A percentile compares a stretch with the other conserved stretches of the same genome.
These are phyloP conservation scores for Sanderia malayensis DNA, from an alignment of 30 jellyfish, hydroid and myxozoan species.

Conservation along the genomic window DNA sequence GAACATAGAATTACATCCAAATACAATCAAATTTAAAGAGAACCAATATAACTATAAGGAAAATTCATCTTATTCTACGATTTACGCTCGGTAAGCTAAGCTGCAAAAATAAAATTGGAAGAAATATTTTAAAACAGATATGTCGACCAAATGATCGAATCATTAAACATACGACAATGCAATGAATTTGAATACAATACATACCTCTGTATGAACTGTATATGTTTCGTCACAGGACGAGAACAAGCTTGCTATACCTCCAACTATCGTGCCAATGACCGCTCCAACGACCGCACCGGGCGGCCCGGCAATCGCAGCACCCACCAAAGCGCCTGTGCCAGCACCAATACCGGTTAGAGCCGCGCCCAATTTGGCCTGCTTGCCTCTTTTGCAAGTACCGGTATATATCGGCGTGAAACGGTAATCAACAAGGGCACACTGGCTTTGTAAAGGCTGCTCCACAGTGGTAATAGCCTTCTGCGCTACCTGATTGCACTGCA, in stretches of 20 bases:
- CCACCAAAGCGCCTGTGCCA: slow-evolving; percentile 34
- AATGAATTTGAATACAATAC: neutral
- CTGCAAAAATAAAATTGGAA: neutral
- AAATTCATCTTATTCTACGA: neutral
- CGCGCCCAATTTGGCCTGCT: slow-evolving; percentile 21
- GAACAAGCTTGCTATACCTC: slow-evolving; percentile 39
- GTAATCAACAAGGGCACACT: slow-evolving; percentile 34
- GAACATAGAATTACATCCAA: too few relatives aligned
- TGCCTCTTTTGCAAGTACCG: slow-evolving; percentile 60
- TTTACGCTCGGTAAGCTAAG: neutral
- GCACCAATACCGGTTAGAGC: slow-evolving; percentile 61
- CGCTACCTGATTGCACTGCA: slow-evolving; percentile 26
- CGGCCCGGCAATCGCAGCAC: slow-evolving; percentile 17
- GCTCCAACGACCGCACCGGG: slow-evolving; percentile 55
- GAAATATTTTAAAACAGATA: neutral
- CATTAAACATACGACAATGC: neutral
- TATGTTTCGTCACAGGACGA: slow-evolving; percentile 64
- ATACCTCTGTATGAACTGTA: slow-evolving; percentile 53
- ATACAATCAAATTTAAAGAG: neutral
- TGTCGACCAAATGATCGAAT: neutral
- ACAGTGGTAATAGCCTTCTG: slow-evolving; percentile 23
- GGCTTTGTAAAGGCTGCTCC: slow-evolving; percentile 21
- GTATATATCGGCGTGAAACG: slow-evolving; percentile 60
- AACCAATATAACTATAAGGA: neutral
- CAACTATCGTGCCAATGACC: slow-evolving; percentile 34